Base-by-base conservation (phyloP, 1,140 invertebrate genomes). In the Platorchestia sp. region DNA sequence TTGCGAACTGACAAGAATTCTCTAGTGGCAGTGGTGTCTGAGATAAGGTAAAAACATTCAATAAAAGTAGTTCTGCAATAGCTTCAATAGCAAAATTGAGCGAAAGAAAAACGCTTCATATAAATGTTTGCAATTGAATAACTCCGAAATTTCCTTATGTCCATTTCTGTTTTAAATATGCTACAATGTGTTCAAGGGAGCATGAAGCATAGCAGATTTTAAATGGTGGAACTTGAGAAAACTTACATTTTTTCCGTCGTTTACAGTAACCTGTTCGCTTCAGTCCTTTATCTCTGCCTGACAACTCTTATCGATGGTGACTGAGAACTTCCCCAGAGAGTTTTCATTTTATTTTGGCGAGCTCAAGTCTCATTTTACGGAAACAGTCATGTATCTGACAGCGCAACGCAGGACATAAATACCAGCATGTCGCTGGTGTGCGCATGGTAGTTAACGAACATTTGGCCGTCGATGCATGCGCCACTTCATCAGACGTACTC, bases 361-460 rank as follows among this genome's bases (percentile, higher is more conserved):
- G 59, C 59, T 75, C 59, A 75, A 75, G 59, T 75, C 59, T 75
- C 59, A 75, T 75, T 75, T 75, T 75, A 75, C 59, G 59, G 59
- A 75, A 75, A 75, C 59, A 75, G 59, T 75, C 59, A 75, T 3
- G 59, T 75, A 75, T 75, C 59, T 75, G 59, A 75, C 59, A 75
- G 47, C 6, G 59, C 59, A 75, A 75, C 59, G 14, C 1, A 27
- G 27, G 59, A 36, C 59, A 75, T 75, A 75, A 75, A 75, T 75
- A 22, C 59, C 59, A 19, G 27, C 27, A 10, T 27, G 59, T 75
- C 59, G 59, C 27, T 19, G 59, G 59, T 75, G 27, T 75, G 36
- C 27, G 59, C 14, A 36, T 10, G 59, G 59, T 36, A 36, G 59
- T 75, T 75, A 75, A 75, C 10, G 27, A 75, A 75, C 36, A 36